Percentiles rank a stretch among this genome's conserved stretches.
phyloP scores from a whole-genome alignment of 2,888 invertebrate genomes.

The Drosophila paracracens region DNA sequence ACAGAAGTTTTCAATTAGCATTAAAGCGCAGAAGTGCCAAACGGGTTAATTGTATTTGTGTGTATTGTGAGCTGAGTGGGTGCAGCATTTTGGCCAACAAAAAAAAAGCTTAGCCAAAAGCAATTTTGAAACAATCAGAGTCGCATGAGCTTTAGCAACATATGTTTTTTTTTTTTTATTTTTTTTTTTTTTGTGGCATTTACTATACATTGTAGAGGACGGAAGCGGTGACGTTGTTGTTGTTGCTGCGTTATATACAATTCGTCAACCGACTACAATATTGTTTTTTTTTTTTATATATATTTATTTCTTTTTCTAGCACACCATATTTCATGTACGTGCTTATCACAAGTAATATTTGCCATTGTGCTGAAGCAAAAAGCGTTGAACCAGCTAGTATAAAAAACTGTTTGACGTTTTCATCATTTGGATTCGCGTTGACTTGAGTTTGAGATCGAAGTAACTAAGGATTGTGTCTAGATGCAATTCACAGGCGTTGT shows the following conservation, averaged over 20 bases:
- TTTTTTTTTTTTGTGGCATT: slow-evolving; percentile 1
- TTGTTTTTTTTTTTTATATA: slow-evolving; percentile 8
- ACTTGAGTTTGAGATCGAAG: slow-evolving; percentile 20
- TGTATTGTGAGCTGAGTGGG: slow-evolving; percentile 25
- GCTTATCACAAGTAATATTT: slow-evolving; percentile 20
- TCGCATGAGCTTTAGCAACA: slow-evolving; percentile 47
- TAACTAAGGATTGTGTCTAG: slow-evolving; percentile 36
- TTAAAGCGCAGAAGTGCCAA: slow-evolving; percentile 21
- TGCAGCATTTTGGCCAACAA: slow-evolving; percentile 42
- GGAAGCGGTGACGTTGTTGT: slow-evolving; percentile 22
- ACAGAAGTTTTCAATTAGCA: slow-evolving; percentile 39
- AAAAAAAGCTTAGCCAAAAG: slow-evolving; percentile 45
- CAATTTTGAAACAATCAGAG: slow-evolving; percentile 44
- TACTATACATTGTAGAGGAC: slow-evolving; percentile 21
- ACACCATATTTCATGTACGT: slow-evolving; percentile 18
- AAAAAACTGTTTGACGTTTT: slow-evolving; percentile 22
- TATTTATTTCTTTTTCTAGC: slow-evolving; percentile 10
- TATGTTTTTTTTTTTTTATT: slow-evolving; percentile 1
- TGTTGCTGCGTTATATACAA: slow-evolving; percentile 50
- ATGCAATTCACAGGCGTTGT: slow-evolving; percentile 54
- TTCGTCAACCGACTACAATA: slow-evolving; percentile 48
- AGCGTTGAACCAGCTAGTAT: slow-evolving; percentile 52
- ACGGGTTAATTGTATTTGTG: slow-evolving; percentile 21
- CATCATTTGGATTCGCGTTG: slow-evolving; percentile 39
- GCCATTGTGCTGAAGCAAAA: slow-evolving; percentile 55